phyloP scores from a whole-genome alignment of 2,888 invertebrate genomes.

The Gerris lacustris region DNA sequence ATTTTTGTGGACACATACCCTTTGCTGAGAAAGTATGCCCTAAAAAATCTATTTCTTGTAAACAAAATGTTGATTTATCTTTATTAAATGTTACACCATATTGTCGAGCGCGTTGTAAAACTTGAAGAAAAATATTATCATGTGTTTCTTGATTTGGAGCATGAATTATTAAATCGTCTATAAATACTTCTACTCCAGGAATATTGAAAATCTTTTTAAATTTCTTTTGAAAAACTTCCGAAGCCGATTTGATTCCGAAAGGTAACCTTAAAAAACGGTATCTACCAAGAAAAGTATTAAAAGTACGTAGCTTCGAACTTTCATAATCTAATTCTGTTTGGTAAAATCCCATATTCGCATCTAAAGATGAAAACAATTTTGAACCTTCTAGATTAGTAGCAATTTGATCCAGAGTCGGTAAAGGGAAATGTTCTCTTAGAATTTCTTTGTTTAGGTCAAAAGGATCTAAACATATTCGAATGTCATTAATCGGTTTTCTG shows the following conservation, averaged over 20 bases:
- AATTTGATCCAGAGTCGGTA: slow-evolving; percentile 9
- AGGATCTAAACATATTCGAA: slow-evolving; percentile 10
- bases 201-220: background rate
- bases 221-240: background rate
- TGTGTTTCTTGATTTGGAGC: background rate
- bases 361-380: background rate
- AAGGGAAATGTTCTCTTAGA: background rate
- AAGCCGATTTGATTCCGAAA: background rate
- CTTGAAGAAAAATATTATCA: background rate
- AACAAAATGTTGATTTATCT: background rate
- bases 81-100: background rate
- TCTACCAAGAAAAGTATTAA: background rate
- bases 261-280: background rate
- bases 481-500: slow-evolving; percentile 7
- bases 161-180: background rate
- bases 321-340: background rate
- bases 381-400: background rate
- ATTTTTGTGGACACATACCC: background rate
- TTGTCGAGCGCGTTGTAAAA: background rate
- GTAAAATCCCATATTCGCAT: background rate
- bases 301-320: background rate
- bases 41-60: background rate
- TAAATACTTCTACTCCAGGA: background rate
- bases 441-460: slow-evolving; percentile 8
- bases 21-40: background rate